Evolutionary conservation across 2,113 vertebrate genomes (phyloP), one percentile per base, ranked within the genome.

Genomic region (Oreochromis tanganicae): DNA sequence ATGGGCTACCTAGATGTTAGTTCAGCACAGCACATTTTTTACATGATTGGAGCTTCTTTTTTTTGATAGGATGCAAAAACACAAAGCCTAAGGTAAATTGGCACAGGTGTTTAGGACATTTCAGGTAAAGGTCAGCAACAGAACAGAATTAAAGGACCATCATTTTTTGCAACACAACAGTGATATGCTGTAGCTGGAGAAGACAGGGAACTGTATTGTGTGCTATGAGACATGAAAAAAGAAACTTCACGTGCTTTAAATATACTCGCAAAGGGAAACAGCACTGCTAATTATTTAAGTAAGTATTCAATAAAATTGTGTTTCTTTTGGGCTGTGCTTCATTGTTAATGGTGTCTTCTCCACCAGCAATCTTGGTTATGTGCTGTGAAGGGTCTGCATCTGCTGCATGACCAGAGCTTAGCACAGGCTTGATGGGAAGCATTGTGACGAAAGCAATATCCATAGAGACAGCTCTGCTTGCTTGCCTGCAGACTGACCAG

Each of bases 381-480:
- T 36, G 92, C 87, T 88, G 91, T 93, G 88, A 83, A 68, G 85
- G 87, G 89, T 88, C 88, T 94, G 86, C 57, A 10, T 78, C 85
- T 89, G 92, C 88, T 86, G 89, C 88, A 86, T 55, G 43, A 86
- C 85, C 92, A 91, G 82, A 90, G 88, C 91, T 56, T 87, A 54
- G 89, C 90, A 17, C 81, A 38, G 71, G 83, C 89, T 91, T 86
- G 75, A 91, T 91, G 27, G 85, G 86, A 93, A 91, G 89, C 29
- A 87, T 89, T 91, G 91, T 95, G 95, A 95, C 93, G 94, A 93
- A 94, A 95, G 94, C 95, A 84, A 96, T 95, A 95, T 95, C 93
- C 94, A 96, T 95, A 94, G 94, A 96, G 94, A 96, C 95, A 79
- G 92, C 66, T 87, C 89, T 56, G 93, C 88, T 85, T 19, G 83